Percentiles rank a stretch among this genome's conserved stretches.
These are phyloP conservation scores for Rhombomys opimus DNA, from an alignment of 2,113 vertebrate genomes.

Conservation along the genomic window DNA sequence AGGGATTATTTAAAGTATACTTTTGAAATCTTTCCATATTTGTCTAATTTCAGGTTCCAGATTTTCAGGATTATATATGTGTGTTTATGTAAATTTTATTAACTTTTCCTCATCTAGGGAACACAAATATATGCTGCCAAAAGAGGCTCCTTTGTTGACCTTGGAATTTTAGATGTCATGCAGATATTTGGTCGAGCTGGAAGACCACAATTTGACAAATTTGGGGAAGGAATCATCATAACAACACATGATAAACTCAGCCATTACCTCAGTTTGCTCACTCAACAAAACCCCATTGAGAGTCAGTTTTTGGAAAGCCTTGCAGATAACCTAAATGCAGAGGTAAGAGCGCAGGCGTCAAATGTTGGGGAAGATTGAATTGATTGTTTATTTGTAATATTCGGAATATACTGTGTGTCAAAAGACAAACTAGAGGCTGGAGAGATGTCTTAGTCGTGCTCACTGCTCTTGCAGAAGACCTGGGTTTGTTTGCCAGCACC, in stretches of 20 bases:
- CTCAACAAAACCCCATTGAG: slow-evolving; percentile 99
- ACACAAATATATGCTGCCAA: slow-evolving; percentile 99
- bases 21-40: slow-evolving; percentile 87
- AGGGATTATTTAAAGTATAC: slow-evolving; percentile 89
- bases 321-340: slow-evolving; percentile 97
- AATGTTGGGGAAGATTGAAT: not conserved
- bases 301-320: slow-evolving; percentile 97
- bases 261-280: slow-evolving; percentile 97
- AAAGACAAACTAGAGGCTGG: not conserved
- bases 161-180: slow-evolving; percentile 99
- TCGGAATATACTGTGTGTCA: not conserved
- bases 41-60: slow-evolving; percentile 88
- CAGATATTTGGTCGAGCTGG: slow-evolving; percentile 99
- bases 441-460: not conserved
- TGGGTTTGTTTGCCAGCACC: no score
- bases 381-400: slow-evolving; percentile 17
- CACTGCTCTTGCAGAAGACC: not conserved
- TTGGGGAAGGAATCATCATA: slow-evolving; percentile 97
- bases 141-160: slow-evolving; percentile 96
- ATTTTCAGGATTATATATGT: slow-evolving; percentile 88
- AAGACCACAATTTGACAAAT: slow-evolving; percentile 97
- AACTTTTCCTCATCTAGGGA: slow-evolving; percentile 92
- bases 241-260: slow-evolving; percentile 98
- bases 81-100: slow-evolving; percentile 91
- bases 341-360: slow-evolving; percentile 88